Base-by-base conservation (phyloP, 1,140 invertebrate species). In the Eriosoma lanigerum region DNA sequence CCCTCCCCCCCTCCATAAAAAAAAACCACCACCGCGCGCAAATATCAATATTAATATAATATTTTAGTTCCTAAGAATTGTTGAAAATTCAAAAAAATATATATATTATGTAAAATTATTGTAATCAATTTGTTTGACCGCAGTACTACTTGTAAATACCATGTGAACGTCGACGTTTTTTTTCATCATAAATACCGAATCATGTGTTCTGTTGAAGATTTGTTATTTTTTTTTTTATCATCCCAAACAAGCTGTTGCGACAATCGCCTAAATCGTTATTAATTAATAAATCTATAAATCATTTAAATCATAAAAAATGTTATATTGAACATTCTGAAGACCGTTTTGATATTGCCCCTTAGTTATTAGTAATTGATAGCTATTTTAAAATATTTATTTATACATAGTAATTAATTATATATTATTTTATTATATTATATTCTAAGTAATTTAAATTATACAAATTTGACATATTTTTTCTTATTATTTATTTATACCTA, bases 21-120 rank as follows among this genome's bases (percentile, higher is more conserved):
- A 48, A 48, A 70, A 70, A 24, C n/a, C n/a, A n/a, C n/a, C n/a
- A n/a, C n/a, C n/a, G n/a, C 15, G 17, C 13, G 32, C 24, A 17
- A 50, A 38, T 38, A 38, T 38, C 32, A 8, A 38, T 8, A 38
- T 38, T 38, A 38, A 4, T 4, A 50, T 26, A 9, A 70, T 52
- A 4, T 38, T 29, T 52, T 72, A 72, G 48, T 72, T 72, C 68
- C 68, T 72, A 72, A 50, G 48, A 52, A 72, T 52, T 29, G 46
- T 72, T 13, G 24, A 52, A n/a, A 72, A 72, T 52, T 72, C 68
- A 29, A 48, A 29, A 32, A 38, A 38, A 38, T 8, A 8, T 38
- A 19, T n/a, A 62, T 32, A 62, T n/a, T 15, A n/a, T n/a, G 17
- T 60, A 17, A 15, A 60, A 5, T 58, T 6, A 1, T 15, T 24